Evolutionary conservation across 2,888 invertebrate species (phyloP).

Genomic region (Phalera bucephala): DNA sequence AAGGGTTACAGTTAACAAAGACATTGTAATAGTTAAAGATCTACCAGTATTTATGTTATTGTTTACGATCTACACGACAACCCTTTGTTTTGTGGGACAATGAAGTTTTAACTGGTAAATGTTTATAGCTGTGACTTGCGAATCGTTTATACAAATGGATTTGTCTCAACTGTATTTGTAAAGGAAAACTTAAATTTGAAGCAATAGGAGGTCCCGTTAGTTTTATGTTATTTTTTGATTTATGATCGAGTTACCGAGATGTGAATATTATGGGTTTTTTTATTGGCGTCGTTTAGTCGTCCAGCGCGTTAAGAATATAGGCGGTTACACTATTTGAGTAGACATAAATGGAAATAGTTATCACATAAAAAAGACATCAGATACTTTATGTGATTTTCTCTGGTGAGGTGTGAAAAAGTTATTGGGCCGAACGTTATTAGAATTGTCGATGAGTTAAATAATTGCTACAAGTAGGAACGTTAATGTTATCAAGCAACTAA

Average conservation of each 20-base stretch:
- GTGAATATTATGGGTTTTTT: constrained; percentile 30
- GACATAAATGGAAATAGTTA: constrained; percentile 13
- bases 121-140: constrained; percentile 51
- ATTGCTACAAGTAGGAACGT: too few species aligned
- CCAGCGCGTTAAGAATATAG: constrained; percentile 18
- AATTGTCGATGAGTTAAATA: too few species aligned
- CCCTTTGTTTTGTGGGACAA: constrained; percentile 58
- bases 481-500: too few species aligned
- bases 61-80: constrained; percentile 49
- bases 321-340: constrained; percentile 8
- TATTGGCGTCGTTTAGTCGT: constrained; percentile 25
- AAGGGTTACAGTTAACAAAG: constrained; percentile 49
- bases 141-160: constrained; percentile 38
- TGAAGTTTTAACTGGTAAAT: constrained; percentile 46
- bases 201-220: constrained; percentile 22
- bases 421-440: background rate
- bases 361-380: constrained; percentile 16
- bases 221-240: constrained; percentile 30
- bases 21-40: constrained; percentile 44
- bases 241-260: constrained; percentile 25
- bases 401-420: constrained; percentile 18
- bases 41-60: constrained; percentile 52
- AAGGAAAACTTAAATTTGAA: constrained; percentile 18
- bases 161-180: constrained; percentile 12
- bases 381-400: constrained; percentile 12